Evolutionary conservation across 1,140 invertebrate genomes (phyloP).

Genomic region (Reticulitermes speratus): DNA sequence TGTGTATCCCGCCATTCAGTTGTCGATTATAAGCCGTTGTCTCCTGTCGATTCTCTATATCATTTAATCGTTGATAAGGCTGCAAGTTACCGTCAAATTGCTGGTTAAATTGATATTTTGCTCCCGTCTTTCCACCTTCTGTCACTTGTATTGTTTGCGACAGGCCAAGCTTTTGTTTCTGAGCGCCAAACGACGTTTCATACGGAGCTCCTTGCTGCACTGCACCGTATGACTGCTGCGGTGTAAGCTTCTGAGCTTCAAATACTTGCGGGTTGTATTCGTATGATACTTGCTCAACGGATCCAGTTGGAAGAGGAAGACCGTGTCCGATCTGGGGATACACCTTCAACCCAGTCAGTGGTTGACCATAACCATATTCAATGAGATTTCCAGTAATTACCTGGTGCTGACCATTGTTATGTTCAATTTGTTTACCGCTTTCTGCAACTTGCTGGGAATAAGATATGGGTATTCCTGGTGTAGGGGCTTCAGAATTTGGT

Average conservation of each 20-base stretch:
- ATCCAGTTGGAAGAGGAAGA: background rate
- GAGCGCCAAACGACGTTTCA: background rate
- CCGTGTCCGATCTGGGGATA: background rate
- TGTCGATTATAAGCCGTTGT: background rate
- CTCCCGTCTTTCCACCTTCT: background rate
- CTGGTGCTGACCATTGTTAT: background rate
- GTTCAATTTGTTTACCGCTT: background rate
- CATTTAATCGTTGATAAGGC: background rate
- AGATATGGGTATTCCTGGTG: background rate
- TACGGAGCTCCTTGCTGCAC: background rate
- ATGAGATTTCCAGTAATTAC: background rate
- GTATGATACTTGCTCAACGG: background rate
- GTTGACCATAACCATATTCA: background rate
- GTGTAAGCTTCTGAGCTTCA: background rate
- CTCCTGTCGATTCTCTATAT: background rate
- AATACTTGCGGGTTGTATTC: background rate
- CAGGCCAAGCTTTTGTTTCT: conserved; percentile 31
- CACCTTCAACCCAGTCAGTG: background rate
- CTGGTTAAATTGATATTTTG: background rate
- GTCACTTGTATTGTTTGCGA: conserved; percentile 2
- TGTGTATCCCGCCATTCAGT: background rate
- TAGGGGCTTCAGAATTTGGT: background rate
- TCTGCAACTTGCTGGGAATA: background rate
- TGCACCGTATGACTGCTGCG: background rate
- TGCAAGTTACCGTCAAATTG: background rate